Evolutionary conservation across 2,888 invertebrate species (phyloP), one percentile per base, ranked within the genome.

Genomic region (Drosophila monieri): DNA sequence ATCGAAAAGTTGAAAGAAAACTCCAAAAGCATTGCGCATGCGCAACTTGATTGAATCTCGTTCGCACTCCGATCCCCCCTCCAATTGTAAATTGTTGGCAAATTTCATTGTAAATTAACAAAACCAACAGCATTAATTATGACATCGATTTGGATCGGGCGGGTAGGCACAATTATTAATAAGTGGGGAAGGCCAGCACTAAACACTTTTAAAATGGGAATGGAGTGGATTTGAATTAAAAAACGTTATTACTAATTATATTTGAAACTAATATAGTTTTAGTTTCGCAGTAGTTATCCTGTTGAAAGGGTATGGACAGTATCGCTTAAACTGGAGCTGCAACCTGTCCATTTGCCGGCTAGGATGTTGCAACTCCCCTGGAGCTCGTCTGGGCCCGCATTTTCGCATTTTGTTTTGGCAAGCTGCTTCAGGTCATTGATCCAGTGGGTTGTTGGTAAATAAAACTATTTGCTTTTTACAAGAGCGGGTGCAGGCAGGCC

Each of bases 361-460:
- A 41, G 52, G 44, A 48, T 70, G 70, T 70, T 71, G 70, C 61
- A 71, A 70, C 52, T 48, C 8, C 23, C 15, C 47, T 35, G 30
- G 30, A 44, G 37, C 35, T 56, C 41, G 56, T 27, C 18, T 15
- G 27, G 23, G 68, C 65, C 62, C 62, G 69, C 59, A 66, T 77
- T 64, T 64, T 64, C 69, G 69, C 57, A 52, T 57, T 68, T 67
- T 67, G 64, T 64, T 64, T 64, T 64, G 64, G 51, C 51, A 35
- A 46, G 37, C 52, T 15, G 51, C 64, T 64, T 52, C 52, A 39
- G 67, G 81, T 81, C 81, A 83, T 85, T 81, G 86, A 73, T 80
- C 80, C 68, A 80, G 14, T 51, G 23, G 56, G 25, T 30, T 65
- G 46, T 53, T 70, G 64, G 49, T 70, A 60, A 67, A 44, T 25